Conservation (phyloP, 2,113 vertebrate genomes). For the Mesoclemmys tuberculata region DNA sequence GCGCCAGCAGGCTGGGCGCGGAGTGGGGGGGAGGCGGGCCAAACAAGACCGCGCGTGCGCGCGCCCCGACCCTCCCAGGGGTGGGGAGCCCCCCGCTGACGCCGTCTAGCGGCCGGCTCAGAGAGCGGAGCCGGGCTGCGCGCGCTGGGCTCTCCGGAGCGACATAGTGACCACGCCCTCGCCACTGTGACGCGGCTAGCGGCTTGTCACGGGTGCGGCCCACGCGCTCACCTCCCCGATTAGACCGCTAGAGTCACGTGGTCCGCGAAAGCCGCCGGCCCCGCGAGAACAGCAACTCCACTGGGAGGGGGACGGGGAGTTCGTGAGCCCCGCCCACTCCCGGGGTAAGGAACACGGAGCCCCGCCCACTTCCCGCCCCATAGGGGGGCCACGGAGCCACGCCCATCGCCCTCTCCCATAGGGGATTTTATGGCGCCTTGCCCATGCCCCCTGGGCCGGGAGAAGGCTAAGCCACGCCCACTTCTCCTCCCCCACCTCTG, state of each 20-base stretch:
- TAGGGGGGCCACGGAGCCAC: no score
- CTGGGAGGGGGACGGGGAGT: background rate
- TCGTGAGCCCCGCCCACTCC: background rate
- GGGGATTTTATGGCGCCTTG: no score
- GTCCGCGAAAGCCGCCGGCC: fast-evolving
- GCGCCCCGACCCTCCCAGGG: background rate
- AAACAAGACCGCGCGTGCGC: no score
- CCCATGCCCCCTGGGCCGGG: no score
- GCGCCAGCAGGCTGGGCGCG: fast-evolving
- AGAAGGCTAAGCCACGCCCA: no score
- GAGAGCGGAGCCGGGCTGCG: no score
- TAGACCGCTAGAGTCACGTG: background rate
- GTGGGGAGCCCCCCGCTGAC: no score
- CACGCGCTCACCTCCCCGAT: background rate
- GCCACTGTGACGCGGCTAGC: fast-evolving
- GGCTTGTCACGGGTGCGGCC: fast-evolving
- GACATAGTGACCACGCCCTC: fast-evolving
- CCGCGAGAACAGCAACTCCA: background rate
- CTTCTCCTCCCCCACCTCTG: no score
- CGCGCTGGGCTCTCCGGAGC: fast-evolving
- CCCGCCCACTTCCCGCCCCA: background rate
- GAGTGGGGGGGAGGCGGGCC: fast-evolving
- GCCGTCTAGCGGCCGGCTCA: no score
- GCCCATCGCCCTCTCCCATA: no score
- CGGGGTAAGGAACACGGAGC: background rate